Conservation (phyloP, 2,888 invertebrate species). For the Automeris io region DNA sequence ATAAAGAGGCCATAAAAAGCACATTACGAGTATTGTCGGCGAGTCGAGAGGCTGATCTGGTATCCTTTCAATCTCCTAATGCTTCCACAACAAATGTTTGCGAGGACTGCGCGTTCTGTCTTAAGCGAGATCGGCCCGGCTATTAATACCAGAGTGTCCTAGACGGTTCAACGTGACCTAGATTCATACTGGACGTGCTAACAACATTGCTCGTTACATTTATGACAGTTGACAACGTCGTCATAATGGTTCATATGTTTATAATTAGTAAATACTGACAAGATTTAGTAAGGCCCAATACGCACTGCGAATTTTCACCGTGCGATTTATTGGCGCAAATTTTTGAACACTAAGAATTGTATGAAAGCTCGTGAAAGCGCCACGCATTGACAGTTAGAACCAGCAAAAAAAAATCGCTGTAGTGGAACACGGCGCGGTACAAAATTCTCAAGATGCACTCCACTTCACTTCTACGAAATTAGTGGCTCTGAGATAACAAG, state of each 20-base stretch:
- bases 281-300: no score
- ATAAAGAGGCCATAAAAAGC: slow-evolving; percentile 44
- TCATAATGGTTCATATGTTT: neutral
- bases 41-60: slow-evolving; percentile 28
- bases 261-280: no score
- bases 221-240: slow-evolving; percentile 8
- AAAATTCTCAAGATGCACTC: no score
- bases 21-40: slow-evolving; percentile 32
- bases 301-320: no score
- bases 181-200: slow-evolving; percentile 24
- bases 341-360: no score
- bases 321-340: no score
- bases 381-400: no score
- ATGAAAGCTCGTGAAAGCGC: no score
- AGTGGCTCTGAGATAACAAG: no score
- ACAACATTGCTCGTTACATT: slow-evolving; percentile 26
- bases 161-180: slow-evolving; percentile 30
- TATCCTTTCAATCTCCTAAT: slow-evolving; percentile 53
- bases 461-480: no score
- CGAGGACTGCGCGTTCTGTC: slow-evolving; percentile 10
- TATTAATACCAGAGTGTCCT: slow-evolving; percentile 31
- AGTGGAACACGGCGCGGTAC: no score
- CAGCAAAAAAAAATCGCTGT: no score
- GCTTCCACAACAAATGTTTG: slow-evolving; percentile 38
- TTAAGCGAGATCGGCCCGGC: slow-evolving; percentile 21